Percentiles rank a stretch among this genome's conserved stretches.
Evolutionary conservation across 2,113 vertebrate genomes (phyloP).

Genomic region (Parus major): DNA sequence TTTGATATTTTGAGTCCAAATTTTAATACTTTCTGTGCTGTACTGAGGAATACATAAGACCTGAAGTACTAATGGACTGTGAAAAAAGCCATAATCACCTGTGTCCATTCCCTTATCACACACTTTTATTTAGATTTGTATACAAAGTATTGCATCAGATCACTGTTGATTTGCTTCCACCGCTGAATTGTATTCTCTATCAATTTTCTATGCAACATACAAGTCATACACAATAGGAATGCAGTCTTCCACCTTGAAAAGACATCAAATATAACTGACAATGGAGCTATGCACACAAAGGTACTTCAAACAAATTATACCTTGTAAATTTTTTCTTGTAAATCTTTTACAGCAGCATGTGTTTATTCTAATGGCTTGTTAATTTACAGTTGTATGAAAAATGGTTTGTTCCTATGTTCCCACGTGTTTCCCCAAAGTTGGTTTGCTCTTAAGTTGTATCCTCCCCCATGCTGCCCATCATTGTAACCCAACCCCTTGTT

Average conservation of each 20-base stretch:
- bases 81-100: neutral
- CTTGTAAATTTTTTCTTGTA: neutral
- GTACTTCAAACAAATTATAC: neutral
- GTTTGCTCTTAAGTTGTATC: too few species aligned
- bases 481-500: too few species aligned
- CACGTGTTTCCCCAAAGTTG: too few species aligned
- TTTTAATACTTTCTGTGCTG: neutral
- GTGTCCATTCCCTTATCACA: neutral
- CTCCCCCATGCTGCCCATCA: too few species aligned
- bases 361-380: too few species aligned
- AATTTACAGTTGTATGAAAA: too few species aligned
- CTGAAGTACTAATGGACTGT: neutral
- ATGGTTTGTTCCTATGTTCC: too few species aligned
- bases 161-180: neutral
- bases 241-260: neutral
- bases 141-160: neutral
- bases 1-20: fast-evolving
- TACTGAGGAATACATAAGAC: neutral
- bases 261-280: neutral
- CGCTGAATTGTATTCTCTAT: neutral
- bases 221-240: neutral
- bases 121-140: neutral
- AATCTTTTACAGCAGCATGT: too few species aligned
- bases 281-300: neutral
- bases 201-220: neutral